Evolutionary conservation across 2,888 invertebrate species (phyloP), one percentile per base, ranked within the genome.

Genomic region (Hyposoter didymator): DNA sequence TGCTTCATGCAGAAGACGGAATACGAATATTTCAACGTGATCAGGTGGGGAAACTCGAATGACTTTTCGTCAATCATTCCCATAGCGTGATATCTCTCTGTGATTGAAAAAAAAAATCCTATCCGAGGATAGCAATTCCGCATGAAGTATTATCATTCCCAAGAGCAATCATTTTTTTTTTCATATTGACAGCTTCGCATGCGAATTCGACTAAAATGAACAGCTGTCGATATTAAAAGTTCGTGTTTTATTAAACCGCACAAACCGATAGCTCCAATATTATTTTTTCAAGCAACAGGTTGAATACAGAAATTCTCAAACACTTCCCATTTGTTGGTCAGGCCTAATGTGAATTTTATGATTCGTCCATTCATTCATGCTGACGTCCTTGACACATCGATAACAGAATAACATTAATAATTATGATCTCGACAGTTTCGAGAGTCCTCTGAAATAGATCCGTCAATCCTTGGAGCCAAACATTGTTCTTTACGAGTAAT

Each of bases 151-250:
- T 70, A 22, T 47, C 32, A 66, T 72, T 70, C 66, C 45, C 59
- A 7, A n/a, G 43, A 47, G 52, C 75, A 72, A 79, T 75, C 80
- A 75, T 72, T 76, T 81, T 69, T 81, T 69, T 32, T 22, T 45
- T 67, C 74, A 43, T 74, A 74, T 67, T 0, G 28, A 49, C 32
- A 39, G 47, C 19, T 28, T 19, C n/a, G 7, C 2, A 19, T 17
- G 32, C 19, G 8, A 39, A 43, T 59, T 45, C 14, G 55, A 59
- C 28, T 8, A 45, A 69, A 69, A 75, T n/a, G 49, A 39, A n/a
- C 22, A 47, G 17, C 72, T 45, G 7, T 43, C 12, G 66, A 55
- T 59, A 14, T 45, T 19, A 39, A 19, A 55, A 52, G 55, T 17
- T 22, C 1, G 32, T 28, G 10, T 32, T 52, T 49, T 35, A 35